These are phyloP conservation scores for Pleuronectes platessa DNA, from an alignment of 2,113 vertebrate genomes.

Conservation along the genomic window DNA sequence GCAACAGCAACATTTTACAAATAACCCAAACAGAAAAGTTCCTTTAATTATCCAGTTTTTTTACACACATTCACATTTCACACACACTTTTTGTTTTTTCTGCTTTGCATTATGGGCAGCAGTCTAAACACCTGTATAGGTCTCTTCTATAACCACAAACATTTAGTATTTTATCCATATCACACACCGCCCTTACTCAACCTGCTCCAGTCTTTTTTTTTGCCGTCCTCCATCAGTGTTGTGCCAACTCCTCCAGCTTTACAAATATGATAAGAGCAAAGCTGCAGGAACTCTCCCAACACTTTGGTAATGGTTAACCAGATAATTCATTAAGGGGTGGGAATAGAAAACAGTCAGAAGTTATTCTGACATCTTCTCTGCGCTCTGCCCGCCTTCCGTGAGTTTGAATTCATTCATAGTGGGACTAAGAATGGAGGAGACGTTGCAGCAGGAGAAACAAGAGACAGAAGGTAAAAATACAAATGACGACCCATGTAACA, in stretches of 20 bases:
- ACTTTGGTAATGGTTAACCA: conserved; percentile 83
- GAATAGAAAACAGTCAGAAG: conserved; percentile 74
- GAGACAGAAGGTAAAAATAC: conserved; percentile 59
- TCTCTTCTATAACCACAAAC: conserved; percentile 4
- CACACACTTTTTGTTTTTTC: no score
- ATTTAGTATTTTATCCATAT: background rate
- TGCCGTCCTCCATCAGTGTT: conserved; percentile 15
- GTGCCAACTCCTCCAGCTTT: conserved; percentile 84
- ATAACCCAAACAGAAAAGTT: background rate
- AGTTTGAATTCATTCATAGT: conserved; percentile 69
- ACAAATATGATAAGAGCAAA: conserved; percentile 84
- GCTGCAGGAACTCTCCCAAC: conserved; percentile 75
- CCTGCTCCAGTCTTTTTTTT: conserved; percentile 17
- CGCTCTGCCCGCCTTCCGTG: conserved; percentile 46
- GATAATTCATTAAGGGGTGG: conserved; percentile 82
- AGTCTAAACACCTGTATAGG: background rate
- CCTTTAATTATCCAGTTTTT: background rate
- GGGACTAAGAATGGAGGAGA: conserved; percentile 79
- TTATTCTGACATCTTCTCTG: conserved; percentile 47
- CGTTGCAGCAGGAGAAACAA: conserved; percentile 58
- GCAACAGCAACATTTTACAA: background rate
- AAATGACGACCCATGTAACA: conserved; percentile 76
- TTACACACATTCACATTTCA: background rate
- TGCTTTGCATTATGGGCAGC: no score
- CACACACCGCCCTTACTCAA: conserved; percentile 21